phyloP scores from a whole-genome alignment of 2,113 vertebrate genomes.

The Platanista minor region DNA sequence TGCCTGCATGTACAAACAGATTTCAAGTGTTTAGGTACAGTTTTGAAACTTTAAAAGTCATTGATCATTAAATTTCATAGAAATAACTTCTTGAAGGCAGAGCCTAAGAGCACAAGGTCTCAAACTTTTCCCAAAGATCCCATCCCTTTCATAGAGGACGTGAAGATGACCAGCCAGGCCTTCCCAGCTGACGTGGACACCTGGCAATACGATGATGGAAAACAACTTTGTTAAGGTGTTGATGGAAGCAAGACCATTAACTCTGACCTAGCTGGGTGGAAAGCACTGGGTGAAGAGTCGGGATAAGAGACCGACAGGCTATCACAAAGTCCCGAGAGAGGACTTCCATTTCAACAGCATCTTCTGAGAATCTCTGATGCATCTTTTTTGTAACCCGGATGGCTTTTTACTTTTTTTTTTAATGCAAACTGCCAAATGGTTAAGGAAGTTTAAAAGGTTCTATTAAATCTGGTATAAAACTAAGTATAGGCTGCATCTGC shows the following conservation, averaged over 20 bases:
- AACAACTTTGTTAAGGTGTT: background rate
- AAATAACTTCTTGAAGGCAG: background rate
- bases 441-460: background rate
- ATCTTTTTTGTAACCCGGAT: background rate
- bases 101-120: background rate
- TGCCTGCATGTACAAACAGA: background rate
- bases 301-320: rapidly evolving
- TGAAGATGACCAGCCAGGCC: background rate
- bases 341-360: rapidly evolving
- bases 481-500: background rate
- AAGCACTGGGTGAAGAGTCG: background rate
- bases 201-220: background rate
- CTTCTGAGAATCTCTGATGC: background rate
- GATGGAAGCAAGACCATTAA: background rate
- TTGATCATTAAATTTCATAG: background rate
- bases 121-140: background rate
- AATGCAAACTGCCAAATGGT: background rate
- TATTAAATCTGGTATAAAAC: background rate
- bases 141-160: background rate
- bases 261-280: background rate
- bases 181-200: background rate
- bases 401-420: background rate
- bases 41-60: background rate
- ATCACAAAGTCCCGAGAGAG: rapidly evolving
- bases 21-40: background rate